phyloP scores from a whole-genome alignment of 2,888 invertebrate species.

The Thalpophila matura region DNA sequence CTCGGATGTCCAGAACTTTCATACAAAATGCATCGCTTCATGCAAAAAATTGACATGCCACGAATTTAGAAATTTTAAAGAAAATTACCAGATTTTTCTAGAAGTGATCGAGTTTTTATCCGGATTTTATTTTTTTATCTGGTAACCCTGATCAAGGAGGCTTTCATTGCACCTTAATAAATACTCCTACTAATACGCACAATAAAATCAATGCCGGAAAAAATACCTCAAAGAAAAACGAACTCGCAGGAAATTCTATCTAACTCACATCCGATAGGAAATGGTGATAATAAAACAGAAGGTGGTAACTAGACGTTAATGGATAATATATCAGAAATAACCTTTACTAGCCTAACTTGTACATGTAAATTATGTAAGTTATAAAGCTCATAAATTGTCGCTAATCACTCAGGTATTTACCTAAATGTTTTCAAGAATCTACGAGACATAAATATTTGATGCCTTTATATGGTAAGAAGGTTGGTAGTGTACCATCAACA shows the following conservation, averaged over 20 bases:
- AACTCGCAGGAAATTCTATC: slow-evolving; percentile 12
- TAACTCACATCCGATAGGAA: slow-evolving; percentile 31
- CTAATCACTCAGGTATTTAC: slow-evolving; percentile 57
- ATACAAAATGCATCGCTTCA: no score
- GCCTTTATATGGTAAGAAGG: slow-evolving; percentile 31
- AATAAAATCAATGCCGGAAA: neutral
- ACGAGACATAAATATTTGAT: slow-evolving; percentile 37
- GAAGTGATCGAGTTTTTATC: no score
- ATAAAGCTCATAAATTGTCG: slow-evolving; percentile 52
- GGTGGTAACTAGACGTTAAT: slow-evolving; percentile 32
- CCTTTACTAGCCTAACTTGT: slow-evolving; percentile 47
- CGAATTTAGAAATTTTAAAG: no score
- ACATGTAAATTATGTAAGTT: slow-evolving; percentile 51
- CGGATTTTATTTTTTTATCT: no score
- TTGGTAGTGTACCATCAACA: neutral
- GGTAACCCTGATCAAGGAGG: no score
- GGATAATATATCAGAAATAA: slow-evolving; percentile 39
- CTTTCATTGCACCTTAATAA: no score
- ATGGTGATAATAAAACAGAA: slow-evolving; percentile 37
- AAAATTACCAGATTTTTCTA: no score
- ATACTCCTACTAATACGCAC: neutral
- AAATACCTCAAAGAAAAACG: neutral
- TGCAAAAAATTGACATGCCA: no score
- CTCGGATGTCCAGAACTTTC: no score
- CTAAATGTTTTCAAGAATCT: slow-evolving; percentile 51